phyloP scores from a whole-genome alignment of 92 coral and sea anemone genomes.

The Paragorgia papillata region DNA sequence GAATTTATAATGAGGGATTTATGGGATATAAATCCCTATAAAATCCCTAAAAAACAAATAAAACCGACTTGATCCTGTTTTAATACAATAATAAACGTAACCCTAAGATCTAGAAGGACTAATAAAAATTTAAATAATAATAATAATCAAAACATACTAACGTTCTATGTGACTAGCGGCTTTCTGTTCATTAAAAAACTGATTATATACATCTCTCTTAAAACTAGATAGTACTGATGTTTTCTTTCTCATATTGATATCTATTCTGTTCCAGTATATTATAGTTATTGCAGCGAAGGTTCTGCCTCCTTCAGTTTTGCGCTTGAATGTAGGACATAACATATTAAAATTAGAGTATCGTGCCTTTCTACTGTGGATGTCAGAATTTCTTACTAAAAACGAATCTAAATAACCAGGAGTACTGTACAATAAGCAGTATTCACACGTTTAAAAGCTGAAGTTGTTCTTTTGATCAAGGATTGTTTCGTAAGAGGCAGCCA shows the following conservation, averaged over 20 bases:
- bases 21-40: too few relatives aligned
- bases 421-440: neutral
- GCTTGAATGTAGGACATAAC: neutral
- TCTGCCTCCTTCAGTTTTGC: slow-evolving; percentile 15
- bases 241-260: neutral
- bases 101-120: too few relatives aligned
- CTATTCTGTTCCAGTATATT: neutral
- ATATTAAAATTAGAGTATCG: slow-evolving; percentile 15
- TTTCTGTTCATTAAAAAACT: neutral
- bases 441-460: slow-evolving; percentile 15
- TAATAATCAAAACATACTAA: too few relatives aligned
- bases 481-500: slow-evolving; percentile 26
- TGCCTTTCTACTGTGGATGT: slow-evolving; percentile 33
- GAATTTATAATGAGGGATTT: too few relatives aligned
- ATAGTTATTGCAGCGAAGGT: neutral
- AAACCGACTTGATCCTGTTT: too few relatives aligned
- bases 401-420: slow-evolving; percentile 26
- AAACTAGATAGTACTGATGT: neutral
- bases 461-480: slow-evolving; percentile 15
- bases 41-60: too few relatives aligned
- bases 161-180: neutral
- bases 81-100: too few relatives aligned
- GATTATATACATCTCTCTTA: neutral
- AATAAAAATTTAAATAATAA: neutral
- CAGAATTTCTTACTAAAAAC: slow-evolving; percentile 33